A percentile compares a stretch with the other conserved stretches of the same genome.
phyloP scores from a whole-genome alignment of 1,140 invertebrate species.

The Trichogramma pretiosum region DNA sequence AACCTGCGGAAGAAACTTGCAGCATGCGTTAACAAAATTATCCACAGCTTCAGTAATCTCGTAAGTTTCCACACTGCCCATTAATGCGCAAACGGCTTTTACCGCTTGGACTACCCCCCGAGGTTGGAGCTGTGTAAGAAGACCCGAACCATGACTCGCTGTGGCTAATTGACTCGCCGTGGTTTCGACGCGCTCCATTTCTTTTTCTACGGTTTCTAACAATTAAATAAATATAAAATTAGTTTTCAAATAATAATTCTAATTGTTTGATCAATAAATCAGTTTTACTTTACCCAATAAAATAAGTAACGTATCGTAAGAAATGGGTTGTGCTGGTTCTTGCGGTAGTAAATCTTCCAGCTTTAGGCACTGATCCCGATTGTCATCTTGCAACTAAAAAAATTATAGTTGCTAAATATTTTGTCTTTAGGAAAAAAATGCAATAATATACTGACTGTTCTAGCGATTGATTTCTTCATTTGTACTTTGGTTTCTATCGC shows the following conservation, averaged over 20 bases:
- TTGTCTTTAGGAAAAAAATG: slow-evolving; percentile 1
- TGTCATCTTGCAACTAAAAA: slow-evolving; percentile 63
- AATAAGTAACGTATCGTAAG: slow-evolving; percentile 69
- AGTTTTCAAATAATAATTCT: background rate
- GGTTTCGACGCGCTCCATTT: slow-evolving; percentile 66
- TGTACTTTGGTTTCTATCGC: slow-evolving; percentile 59
- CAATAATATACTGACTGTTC: slow-evolving; percentile 53
- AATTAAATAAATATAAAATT: slow-evolving; percentile 15
- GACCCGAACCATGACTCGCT: slow-evolving; percentile 38
- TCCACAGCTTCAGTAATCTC: slow-evolving; percentile 70
- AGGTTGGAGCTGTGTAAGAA: slow-evolving; percentile 47
- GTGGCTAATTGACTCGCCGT: slow-evolving; percentile 50
- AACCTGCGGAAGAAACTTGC: slow-evolving; percentile 40
- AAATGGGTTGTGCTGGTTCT: slow-evolving; percentile 61
- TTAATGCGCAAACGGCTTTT: slow-evolving; percentile 81
- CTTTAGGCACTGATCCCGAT: slow-evolving; percentile 56
- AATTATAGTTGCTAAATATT: background rate
- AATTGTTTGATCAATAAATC: too few species aligned
- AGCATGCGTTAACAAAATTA: slow-evolving; percentile 58
- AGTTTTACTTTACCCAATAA: slow-evolving; percentile 55
- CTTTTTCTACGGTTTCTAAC: slow-evolving; percentile 69
- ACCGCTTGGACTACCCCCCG: slow-evolving; percentile 74
- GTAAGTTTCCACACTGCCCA: slow-evolving; percentile 78
- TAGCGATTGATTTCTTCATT: slow-evolving; percentile 55
- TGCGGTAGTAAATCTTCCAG: slow-evolving; percentile 69